Base-by-base conservation (phyloP, 1,140 invertebrate species). In the Cydia pomonella region DNA sequence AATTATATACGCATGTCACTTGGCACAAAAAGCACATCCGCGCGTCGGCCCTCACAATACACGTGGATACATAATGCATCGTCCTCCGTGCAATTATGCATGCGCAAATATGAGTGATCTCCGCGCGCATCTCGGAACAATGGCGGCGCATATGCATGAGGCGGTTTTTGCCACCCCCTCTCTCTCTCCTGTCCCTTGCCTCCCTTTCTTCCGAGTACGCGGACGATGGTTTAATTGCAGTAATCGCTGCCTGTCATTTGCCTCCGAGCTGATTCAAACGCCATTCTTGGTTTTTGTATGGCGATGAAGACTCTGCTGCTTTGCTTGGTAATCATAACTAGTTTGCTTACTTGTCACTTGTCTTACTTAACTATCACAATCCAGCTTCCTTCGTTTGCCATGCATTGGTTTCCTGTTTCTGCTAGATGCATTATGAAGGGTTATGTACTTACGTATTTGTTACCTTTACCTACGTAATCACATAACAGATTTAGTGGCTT, bases 91-190 rank as follows among this genome's bases (percentile, higher is more conserved):
- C 53, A 59, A 59, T 59, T 59, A 59, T 59, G 53, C 64, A 69
- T 69, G 64, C 64, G 64, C 64, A 69, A 69, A 69, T 69, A 69
- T 69, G 64, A 69, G 64, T 69, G 64, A 69, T 69, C 64, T 69
- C 27, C 27, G n/a, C 27, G 62, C 21, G 63, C 63, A 66, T 69
- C 29, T 33, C 7, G 64, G 13, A 38, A 72, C 71, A 25, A 72
- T 50, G 44, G 71, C 71, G 71, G 21, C 41, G 71, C 71, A 72
- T 50, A 47, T 72, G 71, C 71, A 72, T 72, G 41, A 50, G 44
- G 82, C 81, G 44, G 83, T 82, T 85, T 84, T 82, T 84, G 63
- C 74, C n/a, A 18, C 5, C 74, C 63, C 38, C 27, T 23, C 53
- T 25, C 62, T 50, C 18, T 23, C 53, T 59, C 53, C 21, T 59